phyloP scores from a whole-genome alignment of 1,140 invertebrate genomes.

The Drosophila lowei region DNA sequence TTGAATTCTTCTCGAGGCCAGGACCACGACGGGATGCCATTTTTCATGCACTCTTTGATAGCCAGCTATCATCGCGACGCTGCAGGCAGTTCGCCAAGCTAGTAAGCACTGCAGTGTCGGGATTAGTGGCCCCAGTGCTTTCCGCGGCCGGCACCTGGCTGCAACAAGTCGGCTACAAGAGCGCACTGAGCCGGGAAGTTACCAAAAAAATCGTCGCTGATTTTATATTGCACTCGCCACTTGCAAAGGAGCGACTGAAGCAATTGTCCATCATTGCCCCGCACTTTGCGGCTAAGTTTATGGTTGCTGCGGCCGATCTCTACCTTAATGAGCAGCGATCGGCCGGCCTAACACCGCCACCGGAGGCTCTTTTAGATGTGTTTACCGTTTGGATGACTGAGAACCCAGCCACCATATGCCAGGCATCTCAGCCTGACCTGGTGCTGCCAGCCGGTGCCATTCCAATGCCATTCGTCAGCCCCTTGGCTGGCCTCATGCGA shows the following conservation, averaged over 20 bases:
- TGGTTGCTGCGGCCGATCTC: conserved; percentile 91
- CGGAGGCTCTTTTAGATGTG: conserved; percentile 85
- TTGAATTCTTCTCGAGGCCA: conserved; percentile 88
- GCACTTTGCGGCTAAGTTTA: conserved; percentile 89
- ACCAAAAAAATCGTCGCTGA: conserved; percentile 90
- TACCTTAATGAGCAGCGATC: conserved; percentile 84
- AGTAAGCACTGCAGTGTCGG: conserved; percentile 90
- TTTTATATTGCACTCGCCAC: conserved; percentile 89
- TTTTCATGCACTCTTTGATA: conserved; percentile 90
- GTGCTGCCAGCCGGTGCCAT: too few species aligned
- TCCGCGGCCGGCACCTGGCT: conserved; percentile 91
- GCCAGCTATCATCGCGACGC: conserved; percentile 87
- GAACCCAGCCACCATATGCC: conserved; percentile 87
- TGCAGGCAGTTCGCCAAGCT: conserved; percentile 89
- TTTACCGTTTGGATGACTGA: conserved; percentile 87
- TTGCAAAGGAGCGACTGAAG: conserved; percentile 86
- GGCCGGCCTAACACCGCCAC: conserved; percentile 84
- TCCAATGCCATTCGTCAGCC: too few species aligned
- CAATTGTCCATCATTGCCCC: conserved; percentile 88
- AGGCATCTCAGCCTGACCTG: conserved; percentile 86
- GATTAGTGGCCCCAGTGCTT: conserved; percentile 88
- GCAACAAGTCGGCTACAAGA: conserved; percentile 92
- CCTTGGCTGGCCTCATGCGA: conserved; percentile 87
- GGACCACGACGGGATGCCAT: conserved; percentile 89
- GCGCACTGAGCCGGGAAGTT: conserved; percentile 87